Base-by-base conservation (phyloP, 2,888 invertebrate species). In the Saturnia japonica region DNA sequence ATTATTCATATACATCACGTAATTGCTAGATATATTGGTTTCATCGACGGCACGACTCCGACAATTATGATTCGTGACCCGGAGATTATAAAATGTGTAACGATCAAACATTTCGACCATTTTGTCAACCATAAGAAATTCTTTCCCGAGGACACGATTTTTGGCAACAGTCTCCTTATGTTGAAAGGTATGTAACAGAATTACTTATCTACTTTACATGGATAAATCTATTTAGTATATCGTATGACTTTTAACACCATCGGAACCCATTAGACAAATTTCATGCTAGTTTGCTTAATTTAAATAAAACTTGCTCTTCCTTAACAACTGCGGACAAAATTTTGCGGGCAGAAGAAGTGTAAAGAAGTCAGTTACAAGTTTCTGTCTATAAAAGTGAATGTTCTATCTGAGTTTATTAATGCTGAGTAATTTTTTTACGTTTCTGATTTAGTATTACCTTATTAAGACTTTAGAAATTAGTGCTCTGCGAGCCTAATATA, bases 91-190 rank as follows among this genome's bases (percentile, higher is more conserved):
- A 95, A 95, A 74, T 83, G 82, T 64, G 90, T 95, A 28, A 90
- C 94, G 0, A 88, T 95, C 0, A 95, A 95, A 76, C 94, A 95
- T 73, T 95, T 95, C 60, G 95, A 95, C 67, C 92, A 94, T 75
- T 95, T 95, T 72, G 82, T 90, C 0, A 94, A 95, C 69, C 95
- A 94, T 73, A 85, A 86, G 54, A 75, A 80, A 7, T 86, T 94
- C 60, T 77, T 94, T 2, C 79, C 87, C 25, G 84, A 81, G 0
- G 95, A 95, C 45, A 91, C 91, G 0, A 74, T 95, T 3, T 81
- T 95, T 54, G 88, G 86, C n/a, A 79, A 76, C 34, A 91, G 91
- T 71, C 70, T 92, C 3, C 71, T 91, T 4, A 74, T 82, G 68
- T 86, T 91, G 89, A 88, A 83, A 85, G 91, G 91, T 91, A 79